Conservation (phyloP, 2,797 vertebrate genomes). For the Echeneis naucrates region DNA sequence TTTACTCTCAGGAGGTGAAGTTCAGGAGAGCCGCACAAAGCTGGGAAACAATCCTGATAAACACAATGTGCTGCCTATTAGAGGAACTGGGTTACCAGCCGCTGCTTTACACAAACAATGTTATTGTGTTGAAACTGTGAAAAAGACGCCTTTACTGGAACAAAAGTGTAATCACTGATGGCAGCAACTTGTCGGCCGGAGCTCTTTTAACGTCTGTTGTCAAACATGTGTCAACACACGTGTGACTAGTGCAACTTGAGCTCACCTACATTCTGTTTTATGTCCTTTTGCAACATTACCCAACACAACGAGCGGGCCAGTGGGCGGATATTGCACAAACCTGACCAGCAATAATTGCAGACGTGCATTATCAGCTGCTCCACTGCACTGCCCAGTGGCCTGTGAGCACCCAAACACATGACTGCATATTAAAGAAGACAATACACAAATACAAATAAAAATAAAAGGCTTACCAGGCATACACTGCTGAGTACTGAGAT, state of each 20-base stretch:
- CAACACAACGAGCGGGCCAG: too few species aligned
- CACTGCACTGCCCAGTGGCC: too few species aligned
- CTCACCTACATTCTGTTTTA: neutral
- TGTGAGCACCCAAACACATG: neutral
- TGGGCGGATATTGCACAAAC: too few species aligned
- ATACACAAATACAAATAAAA: neutral
- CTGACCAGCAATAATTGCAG: too few species aligned
- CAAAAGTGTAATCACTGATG: conserved; percentile 30
- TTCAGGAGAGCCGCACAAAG: conserved; percentile 9
- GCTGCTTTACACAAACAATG: conserved; percentile 33
- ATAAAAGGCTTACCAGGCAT: conserved; percentile 90
- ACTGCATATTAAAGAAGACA: too few species aligned
- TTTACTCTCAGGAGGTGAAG: conserved; percentile 2
- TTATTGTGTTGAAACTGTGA: conserved; percentile 27
- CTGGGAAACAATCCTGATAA: conserved; percentile 19
- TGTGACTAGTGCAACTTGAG: neutral
- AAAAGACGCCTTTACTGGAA: conserved; percentile 39
- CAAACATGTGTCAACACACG: conserved; percentile 14
- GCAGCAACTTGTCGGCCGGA: conserved; percentile 19
- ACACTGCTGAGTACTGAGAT: conserved; percentile 88
- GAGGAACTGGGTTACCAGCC: conserved; percentile 20
- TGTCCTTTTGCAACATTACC: too few species aligned
- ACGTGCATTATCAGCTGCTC: conserved; percentile 14
- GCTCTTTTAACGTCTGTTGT: conserved; percentile 5
- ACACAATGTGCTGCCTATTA: conserved; percentile 21